Evolutionary conservation across 2,888 invertebrate species (phyloP).

Genomic region (Yponomeuta sedellus): DNA sequence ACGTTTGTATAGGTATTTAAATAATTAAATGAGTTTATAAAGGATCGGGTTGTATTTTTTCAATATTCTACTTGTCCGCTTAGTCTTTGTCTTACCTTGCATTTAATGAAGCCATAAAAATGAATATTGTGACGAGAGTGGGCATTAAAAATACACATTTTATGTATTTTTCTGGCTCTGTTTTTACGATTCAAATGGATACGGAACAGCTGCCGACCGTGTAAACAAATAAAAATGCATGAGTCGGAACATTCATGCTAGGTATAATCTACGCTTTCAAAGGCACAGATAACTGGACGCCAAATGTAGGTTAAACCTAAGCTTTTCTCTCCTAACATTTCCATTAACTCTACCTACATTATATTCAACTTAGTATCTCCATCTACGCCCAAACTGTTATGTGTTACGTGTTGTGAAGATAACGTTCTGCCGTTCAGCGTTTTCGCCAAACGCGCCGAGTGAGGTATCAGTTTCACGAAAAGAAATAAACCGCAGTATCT

Average conservation of each 20-base stretch:
- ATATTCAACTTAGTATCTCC: neutral
- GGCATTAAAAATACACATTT: slow-evolving; percentile 37
- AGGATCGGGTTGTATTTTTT: slow-evolving; percentile 35
- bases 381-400: slow-evolving; percentile 5
- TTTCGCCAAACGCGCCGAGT: neutral
- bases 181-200: slow-evolving; percentile 57
- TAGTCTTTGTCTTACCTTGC: slow-evolving; percentile 11
- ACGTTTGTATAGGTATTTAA: slow-evolving; percentile 64
- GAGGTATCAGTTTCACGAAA: neutral
- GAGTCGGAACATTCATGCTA: slow-evolving; percentile 36
- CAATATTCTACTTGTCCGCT: slow-evolving; percentile 17
- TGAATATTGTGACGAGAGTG: slow-evolving; percentile 27
- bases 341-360: neutral
- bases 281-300: slow-evolving; percentile 10
- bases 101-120: slow-evolving; percentile 36
- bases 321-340: neutral
- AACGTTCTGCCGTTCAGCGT: neutral
- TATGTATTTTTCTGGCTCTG: slow-evolving; percentile 58
- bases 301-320: slow-evolving; percentile 1
- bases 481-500: neutral
- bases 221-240: slow-evolving; percentile 61
- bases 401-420: neutral
- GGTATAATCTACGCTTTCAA: slow-evolving; percentile 10
- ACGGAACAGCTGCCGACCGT: slow-evolving; percentile 58
- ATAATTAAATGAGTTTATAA: slow-evolving; percentile 72